A percentile compares a stretch with the other conserved stretches of the same genome.
phyloP scores from a whole-genome alignment of 2,113 vertebrate genomes.

The Tragelaphus imberbis region DNA sequence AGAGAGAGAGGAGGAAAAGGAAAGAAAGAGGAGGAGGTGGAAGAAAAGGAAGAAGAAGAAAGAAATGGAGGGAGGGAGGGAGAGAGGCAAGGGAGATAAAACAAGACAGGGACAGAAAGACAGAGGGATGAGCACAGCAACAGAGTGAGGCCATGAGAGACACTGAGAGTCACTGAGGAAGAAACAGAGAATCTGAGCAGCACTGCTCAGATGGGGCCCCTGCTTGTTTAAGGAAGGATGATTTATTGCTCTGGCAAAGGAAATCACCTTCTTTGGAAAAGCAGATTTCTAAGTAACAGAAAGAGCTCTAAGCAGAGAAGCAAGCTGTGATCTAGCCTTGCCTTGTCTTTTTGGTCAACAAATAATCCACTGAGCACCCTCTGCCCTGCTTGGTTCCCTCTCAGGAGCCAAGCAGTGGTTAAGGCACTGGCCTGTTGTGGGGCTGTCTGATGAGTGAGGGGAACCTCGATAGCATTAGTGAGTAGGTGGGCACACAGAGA shows the following conservation, averaged over 20 bases:
- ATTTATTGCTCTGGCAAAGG: background rate
- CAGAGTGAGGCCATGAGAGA: background rate
- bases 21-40: background rate
- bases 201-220: background rate
- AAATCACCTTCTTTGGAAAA: background rate
- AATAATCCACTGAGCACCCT: background rate
- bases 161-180: background rate
- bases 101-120: background rate
- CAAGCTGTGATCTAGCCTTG: background rate
- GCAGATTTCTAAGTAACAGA: background rate
- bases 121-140: background rate
- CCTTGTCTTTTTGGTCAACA: background rate
- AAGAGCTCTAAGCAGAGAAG: background rate
- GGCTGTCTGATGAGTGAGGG: background rate
- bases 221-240: background rate
- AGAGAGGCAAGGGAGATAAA: background rate
- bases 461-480: background rate
- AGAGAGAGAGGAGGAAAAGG: background rate
- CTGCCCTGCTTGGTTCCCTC: background rate
- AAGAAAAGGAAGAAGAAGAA: background rate
- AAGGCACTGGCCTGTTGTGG: background rate
- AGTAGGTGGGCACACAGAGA: background rate
- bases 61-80: background rate
- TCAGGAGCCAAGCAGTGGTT: background rate
- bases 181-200: background rate